Base-by-base conservation (phyloP, 2,113 vertebrate species). In the Bucco capensis region DNA sequence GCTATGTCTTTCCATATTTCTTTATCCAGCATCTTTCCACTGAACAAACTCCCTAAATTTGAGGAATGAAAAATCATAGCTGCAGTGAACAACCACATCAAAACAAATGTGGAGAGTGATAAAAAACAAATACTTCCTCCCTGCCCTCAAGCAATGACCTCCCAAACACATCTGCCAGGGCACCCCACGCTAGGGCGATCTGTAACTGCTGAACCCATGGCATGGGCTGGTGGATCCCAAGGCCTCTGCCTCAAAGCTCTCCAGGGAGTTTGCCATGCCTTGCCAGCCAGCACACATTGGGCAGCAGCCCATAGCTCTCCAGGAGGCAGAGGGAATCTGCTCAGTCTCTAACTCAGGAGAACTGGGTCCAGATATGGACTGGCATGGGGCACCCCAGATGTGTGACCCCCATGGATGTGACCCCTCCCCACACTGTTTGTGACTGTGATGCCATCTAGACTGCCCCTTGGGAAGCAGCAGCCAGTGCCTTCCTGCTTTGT, bases 321-420 rank as follows among this genome's bases (percentile, higher is more conserved):
- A 0, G 35, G 31, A 50, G 31, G 25, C 31, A 23, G 60, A 69
- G 24, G 14, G 51, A 35, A 8, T 16, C 46, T 12, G 65, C 30
- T 70, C 9, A 1, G 7, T 40, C 28, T 27, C 44, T 42, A 12
- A 9, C 12, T 37, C 19, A 11, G 24, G 33, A 61, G 38, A 31
- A 25, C 10, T 3, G 16, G 25, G 31, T 42, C n/a, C 1, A 5
- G 16, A 13, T 61, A n/a, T 8, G 12, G 37, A 10, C 38, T 44
- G 47, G 10, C 25, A 31, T 1, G 5, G 18, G 31, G 21, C 15
- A 44, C 37, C 16, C 25, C 0, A 1, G 2, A 1, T 16, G 9
- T 0, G 5, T 28, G 27, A 37, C 8, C 28, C 18, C 31, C 53
- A 31, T n/a, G 47, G 47, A 49, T 16, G 47, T 49, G 47, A 49